These are phyloP conservation scores for Hemichromis elongatus DNA, from an alignment of 2,113 vertebrate genomes.

Conservation along the genomic window DNA sequence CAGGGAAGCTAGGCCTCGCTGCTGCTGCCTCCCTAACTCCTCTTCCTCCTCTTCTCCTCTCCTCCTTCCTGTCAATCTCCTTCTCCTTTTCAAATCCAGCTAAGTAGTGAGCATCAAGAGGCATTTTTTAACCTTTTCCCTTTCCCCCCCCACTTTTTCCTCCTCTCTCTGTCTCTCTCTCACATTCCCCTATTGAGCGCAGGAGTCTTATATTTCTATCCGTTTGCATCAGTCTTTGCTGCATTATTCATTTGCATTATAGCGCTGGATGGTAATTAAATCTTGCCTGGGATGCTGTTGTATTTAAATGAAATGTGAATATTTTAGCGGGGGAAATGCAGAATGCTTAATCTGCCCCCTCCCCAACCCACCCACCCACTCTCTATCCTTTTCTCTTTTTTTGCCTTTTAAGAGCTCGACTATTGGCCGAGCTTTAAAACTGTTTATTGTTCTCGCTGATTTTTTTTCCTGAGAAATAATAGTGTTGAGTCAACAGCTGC, in stretches of 20 bases:
- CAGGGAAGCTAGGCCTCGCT: slow-evolving; percentile 51
- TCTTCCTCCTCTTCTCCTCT: not conserved
- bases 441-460: slow-evolving; percentile 54
- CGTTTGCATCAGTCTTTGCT: slow-evolving; percentile 74
- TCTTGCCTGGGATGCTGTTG: slow-evolving; percentile 67
- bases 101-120: slow-evolving; percentile 6
- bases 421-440: slow-evolving; percentile 42
- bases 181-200: not conserved
- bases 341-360: slow-evolving; percentile 62
- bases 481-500: slow-evolving; percentile 57
- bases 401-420: slow-evolving; percentile 38
- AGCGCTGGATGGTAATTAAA: slow-evolving; percentile 75
- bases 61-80: slow-evolving; percentile 10
- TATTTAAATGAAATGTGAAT: slow-evolving; percentile 78
- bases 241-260: slow-evolving; percentile 81
- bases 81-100: slow-evolving; percentile 2
- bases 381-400: not conserved
- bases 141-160: not conserved
- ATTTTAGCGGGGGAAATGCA: slow-evolving; percentile 70
- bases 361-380: not conserved
- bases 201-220: slow-evolving; percentile 67
- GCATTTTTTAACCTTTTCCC: slow-evolving; percentile 20
- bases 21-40: not conserved
- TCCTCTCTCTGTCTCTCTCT: not conserved
- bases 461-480: slow-evolving; percentile 58